phyloP scores from a whole-genome alignment of 1,140 invertebrate species.

The Holotrichia oblita region DNA sequence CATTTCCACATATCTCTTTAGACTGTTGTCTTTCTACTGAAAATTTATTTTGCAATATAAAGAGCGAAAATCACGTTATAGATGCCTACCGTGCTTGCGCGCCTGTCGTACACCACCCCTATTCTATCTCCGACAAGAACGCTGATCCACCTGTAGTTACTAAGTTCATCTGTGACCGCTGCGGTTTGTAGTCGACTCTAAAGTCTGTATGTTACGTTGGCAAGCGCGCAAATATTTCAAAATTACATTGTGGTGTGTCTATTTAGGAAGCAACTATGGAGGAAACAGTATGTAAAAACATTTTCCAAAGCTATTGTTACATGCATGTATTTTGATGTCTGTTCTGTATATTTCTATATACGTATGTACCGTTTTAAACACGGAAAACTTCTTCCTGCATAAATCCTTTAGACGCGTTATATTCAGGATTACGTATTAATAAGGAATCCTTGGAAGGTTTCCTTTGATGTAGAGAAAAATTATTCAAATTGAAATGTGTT shows the following conservation, averaged over 20 bases:
- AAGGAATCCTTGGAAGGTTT: too few species aligned
- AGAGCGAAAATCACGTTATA: not conserved
- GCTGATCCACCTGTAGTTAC: conserved; percentile 15
- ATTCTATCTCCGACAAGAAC: not conserved
- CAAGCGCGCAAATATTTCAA: not conserved
- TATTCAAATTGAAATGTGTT: too few species aligned
- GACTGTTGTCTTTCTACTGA: not conserved
- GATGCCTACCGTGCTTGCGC: not conserved
- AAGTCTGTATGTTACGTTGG: not conserved
- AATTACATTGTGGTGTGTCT: not conserved
- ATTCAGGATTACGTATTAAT: too few species aligned
- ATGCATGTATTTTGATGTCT: too few species aligned
- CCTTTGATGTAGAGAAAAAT: too few species aligned
- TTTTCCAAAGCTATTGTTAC: not conserved
- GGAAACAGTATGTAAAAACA: not conserved
- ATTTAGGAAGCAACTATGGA: not conserved
- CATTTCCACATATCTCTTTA: too few species aligned
- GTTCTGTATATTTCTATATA: too few species aligned
- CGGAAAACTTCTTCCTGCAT: too few species aligned
- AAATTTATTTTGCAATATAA: not conserved
- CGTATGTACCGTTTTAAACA: too few species aligned
- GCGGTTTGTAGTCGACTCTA: not conserved
- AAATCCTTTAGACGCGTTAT: too few species aligned
- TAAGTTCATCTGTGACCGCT: not conserved
- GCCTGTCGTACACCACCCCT: conserved; percentile 2